phyloP scores from a whole-genome alignment of 2,113 vertebrate species.

The Sceloporus tristichus region DNA sequence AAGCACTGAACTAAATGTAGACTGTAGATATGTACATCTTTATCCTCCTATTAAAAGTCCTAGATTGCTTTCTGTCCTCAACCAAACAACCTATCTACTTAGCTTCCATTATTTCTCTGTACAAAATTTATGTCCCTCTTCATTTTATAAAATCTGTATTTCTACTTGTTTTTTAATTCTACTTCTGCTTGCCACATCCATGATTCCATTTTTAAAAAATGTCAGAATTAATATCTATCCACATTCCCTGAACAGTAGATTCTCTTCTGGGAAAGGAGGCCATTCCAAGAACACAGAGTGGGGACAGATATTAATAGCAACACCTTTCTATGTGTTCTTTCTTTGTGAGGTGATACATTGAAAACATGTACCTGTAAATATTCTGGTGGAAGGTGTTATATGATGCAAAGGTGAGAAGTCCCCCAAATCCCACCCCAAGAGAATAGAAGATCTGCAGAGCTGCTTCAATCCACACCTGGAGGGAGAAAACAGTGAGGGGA shows the following conservation, averaged over 20 bases:
- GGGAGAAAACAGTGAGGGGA: neutral
- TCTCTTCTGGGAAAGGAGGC: conserved; percentile 3
- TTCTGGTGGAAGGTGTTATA: conserved; percentile 88
- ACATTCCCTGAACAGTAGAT: neutral
- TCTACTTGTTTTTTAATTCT: neutral
- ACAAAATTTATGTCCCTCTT: neutral
- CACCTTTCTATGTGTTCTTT: neutral
- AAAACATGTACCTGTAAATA: conserved; percentile 80
- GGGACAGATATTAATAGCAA: neutral
- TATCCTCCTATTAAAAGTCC: neutral
- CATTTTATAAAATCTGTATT: neutral
- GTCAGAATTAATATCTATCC: neutral
- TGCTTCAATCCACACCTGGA: conserved; percentile 85
- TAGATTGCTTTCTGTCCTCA: neutral
- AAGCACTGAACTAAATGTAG: neutral
- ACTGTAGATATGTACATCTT: neutral
- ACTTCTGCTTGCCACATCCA: neutral
- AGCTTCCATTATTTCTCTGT: neutral
- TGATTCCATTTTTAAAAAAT: neutral
- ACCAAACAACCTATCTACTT: too few species aligned
- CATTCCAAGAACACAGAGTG: neutral
- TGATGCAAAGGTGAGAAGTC: conserved; percentile 84
- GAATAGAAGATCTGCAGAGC: conserved; percentile 87
- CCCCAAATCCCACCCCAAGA: conserved; percentile 84
- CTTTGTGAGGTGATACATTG: neutral